Evolutionary conservation across 2,888 invertebrate genomes (phyloP).

Genomic region (Spisula solida): DNA sequence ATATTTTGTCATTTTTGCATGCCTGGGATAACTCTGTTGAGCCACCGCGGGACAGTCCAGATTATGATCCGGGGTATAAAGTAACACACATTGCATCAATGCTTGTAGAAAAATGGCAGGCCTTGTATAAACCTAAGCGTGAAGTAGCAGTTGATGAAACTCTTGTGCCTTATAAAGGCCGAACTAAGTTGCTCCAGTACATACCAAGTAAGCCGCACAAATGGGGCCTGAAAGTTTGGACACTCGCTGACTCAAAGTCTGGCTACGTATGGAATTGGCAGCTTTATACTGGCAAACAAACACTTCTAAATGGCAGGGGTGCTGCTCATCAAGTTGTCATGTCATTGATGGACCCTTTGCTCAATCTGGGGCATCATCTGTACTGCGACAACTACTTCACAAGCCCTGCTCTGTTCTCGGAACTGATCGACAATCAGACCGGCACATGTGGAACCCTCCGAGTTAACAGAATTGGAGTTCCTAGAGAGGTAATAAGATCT

Average conservation of each 20-base stretch:
- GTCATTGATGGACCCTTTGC: conserved; percentile 4
- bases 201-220: conserved; percentile 39
- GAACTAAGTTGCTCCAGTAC: conserved; percentile 45
- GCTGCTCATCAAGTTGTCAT: conserved; percentile 34
- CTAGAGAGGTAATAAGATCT: background rate
- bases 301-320: background rate
- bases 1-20: background rate
- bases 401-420: background rate
- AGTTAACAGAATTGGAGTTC: background rate
- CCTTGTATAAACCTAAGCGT: background rate
- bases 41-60: background rate
- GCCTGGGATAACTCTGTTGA: background rate
- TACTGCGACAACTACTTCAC: conserved; percentile 10
- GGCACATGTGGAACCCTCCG: background rate
- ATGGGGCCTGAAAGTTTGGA: conserved; percentile 47
- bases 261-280: conserved; percentile 47
- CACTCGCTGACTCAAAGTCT: conserved; percentile 15
- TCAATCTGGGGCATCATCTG: background rate
- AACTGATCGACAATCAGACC: background rate
- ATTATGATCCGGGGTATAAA: background rate
- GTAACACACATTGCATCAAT: background rate
- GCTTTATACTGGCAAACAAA: conserved; percentile 36
- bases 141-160: conserved; percentile 34
- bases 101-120: too few relatives aligned
- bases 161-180: conserved; percentile 43